These are phyloP conservation scores for Tenthredo mesomela DNA, from an alignment of 2,888 invertebrate species.

Conservation along the genomic window DNA sequence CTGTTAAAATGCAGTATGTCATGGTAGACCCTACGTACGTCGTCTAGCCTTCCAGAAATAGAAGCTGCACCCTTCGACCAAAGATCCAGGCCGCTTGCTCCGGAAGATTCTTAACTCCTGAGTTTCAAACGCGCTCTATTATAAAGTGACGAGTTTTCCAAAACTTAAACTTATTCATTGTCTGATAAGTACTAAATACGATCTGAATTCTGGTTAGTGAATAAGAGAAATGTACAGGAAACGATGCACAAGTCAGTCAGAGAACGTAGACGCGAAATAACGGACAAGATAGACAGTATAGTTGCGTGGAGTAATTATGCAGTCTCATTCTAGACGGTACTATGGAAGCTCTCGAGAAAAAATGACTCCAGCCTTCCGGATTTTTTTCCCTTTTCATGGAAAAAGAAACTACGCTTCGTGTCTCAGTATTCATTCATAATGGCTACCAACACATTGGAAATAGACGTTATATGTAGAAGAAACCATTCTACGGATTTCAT, in stretches of 20 bases:
- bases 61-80: slow-evolving; percentile 56
- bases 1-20: slow-evolving; percentile 63
- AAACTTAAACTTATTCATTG: background rate
- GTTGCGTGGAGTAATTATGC: slow-evolving; percentile 14
- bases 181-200: background rate
- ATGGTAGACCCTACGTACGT: slow-evolving; percentile 49
- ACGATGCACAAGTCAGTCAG: background rate
- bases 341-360: background rate
- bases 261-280: background rate
- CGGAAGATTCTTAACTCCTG: slow-evolving; percentile 25
- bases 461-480: slow-evolving; percentile 20
- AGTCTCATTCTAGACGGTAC: slow-evolving; percentile 1
- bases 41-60: slow-evolving; percentile 57
- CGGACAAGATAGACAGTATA: background rate
- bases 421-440: slow-evolving; percentile 24
- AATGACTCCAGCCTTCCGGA: slow-evolving; percentile 41
- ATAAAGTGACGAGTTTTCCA: slow-evolving; percentile 1
- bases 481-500: background rate
- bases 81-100: slow-evolving; percentile 43
- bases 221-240: background rate
- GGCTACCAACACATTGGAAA: background rate
- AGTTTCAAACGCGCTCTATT: background rate
- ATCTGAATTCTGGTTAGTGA: background rate
- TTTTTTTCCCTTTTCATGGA: slow-evolving; percentile 25
- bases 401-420: background rate